Percentiles rank a stretch among this genome's conserved stretches.
These are phyloP conservation scores for Morone saxatilis DNA, from an alignment of 2,113 vertebrate species.

Conservation along the genomic window DNA sequence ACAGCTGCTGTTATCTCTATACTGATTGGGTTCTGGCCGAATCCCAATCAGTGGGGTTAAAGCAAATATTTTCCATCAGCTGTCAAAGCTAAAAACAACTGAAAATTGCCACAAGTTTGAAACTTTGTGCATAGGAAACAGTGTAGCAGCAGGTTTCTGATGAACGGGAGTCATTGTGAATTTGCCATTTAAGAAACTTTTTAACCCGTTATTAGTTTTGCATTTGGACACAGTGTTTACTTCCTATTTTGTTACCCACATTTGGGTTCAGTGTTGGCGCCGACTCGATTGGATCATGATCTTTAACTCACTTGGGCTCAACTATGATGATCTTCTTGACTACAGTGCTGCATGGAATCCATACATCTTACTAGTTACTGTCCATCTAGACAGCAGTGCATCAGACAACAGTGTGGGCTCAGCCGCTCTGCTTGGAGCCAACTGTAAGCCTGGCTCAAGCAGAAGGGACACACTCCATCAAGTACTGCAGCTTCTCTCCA, in stretches of 20 bases:
- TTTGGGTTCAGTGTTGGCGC: neutral
- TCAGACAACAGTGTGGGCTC: neutral
- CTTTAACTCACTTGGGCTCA: neutral
- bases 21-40: constrained; percentile 2
- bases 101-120: neutral
- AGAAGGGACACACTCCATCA: constrained; percentile 67
- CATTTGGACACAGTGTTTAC: constrained; percentile 3
- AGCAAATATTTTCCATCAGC: constrained; percentile 10
- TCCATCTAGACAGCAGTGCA: constrained; percentile 34
- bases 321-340: neutral
- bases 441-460: constrained; percentile 50
- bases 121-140: neutral
- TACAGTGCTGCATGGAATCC: neutral
- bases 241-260: neutral
- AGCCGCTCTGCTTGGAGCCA: constrained; percentile 33
- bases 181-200: neutral
- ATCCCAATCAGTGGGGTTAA: constrained; percentile 16
- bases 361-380: constrained; percentile 8
- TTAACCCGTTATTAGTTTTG: neutral
- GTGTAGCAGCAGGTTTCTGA: neutral
- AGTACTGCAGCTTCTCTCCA: constrained; percentile 50
- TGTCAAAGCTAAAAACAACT: neutral
- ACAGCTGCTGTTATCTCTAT: constrained; percentile 5
- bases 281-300: neutral
- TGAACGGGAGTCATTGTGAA: neutral